phyloP scores from a whole-genome alignment of 2,888 invertebrate species.

The Timema podura region DNA sequence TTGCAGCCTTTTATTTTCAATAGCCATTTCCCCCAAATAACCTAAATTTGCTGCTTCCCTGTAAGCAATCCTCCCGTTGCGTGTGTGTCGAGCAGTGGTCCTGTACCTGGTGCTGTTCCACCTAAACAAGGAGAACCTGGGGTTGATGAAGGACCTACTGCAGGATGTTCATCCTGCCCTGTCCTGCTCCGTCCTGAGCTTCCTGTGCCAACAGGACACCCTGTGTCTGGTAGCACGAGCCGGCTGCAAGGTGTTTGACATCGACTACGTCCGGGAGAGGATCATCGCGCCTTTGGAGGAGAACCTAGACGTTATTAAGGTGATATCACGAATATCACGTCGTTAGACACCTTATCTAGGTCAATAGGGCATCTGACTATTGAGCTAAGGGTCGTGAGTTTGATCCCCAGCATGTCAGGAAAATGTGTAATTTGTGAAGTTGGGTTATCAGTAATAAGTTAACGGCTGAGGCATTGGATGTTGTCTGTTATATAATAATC shows the following conservation, averaged over 20 bases:
- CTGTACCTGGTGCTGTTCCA: not conserved
- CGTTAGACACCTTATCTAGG: no score
- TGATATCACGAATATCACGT: not conserved
- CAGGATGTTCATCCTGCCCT: not conserved
- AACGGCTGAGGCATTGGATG: no score
- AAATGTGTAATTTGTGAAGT: no score
- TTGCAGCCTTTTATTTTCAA: no score
- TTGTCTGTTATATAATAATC: no score
- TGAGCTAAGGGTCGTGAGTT: no score
- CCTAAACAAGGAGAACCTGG: not conserved
- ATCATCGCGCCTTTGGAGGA: not conserved
- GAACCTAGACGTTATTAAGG: not conserved
- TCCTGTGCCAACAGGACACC: not conserved
- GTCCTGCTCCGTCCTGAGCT: not conserved
- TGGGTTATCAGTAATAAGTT: no score
- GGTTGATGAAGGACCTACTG: not conserved
- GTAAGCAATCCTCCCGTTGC: not conserved
- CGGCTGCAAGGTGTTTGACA: constrained; percentile 5
- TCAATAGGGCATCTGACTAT: no score
- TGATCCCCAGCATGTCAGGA: no score
- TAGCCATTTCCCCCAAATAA: no score
- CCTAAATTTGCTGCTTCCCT: no score
- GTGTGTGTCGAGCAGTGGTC: not conserved
- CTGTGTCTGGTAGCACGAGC: not conserved
- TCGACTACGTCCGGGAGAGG: not conserved